phyloP scores from a whole-genome alignment of 2,888 invertebrate species.

The Cephus nigrinus region DNA sequence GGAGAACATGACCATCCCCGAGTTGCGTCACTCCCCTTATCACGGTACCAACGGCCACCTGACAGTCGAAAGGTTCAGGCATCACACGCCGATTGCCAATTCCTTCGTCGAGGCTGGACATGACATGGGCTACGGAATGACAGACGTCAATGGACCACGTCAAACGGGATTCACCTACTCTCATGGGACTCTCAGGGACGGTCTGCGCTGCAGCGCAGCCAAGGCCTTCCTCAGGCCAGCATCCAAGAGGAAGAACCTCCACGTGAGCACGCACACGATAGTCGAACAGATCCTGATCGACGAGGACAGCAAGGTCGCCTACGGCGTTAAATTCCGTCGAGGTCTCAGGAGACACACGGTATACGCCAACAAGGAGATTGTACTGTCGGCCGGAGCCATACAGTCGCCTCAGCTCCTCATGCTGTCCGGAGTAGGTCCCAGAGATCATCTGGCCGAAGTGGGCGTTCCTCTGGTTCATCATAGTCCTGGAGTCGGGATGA shows the following conservation, averaged over 20 bases:
- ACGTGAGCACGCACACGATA: constrained; percentile 76
- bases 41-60: constrained; percentile 81
- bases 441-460: constrained; percentile 71
- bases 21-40: constrained; percentile 71
- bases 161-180: constrained; percentile 84
- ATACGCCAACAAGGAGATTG: constrained; percentile 77
- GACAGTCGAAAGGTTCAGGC: constrained; percentile 78
- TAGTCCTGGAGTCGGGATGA: constrained; percentile 80
- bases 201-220: constrained; percentile 84
- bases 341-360: constrained; percentile 67
- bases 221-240: constrained; percentile 83
- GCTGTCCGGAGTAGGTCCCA: constrained; percentile 85
- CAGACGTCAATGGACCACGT: constrained; percentile 81
- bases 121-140: constrained; percentile 77
- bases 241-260: constrained; percentile 76
- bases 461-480: constrained; percentile 73
- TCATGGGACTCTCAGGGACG: constrained; percentile 82
- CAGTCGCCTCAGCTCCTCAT: constrained; percentile 88
- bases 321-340: constrained; percentile 77
- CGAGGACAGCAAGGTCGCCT: constrained; percentile 70
- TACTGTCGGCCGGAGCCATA: constrained; percentile 86
- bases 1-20: constrained; percentile 80
- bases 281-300: constrained; percentile 78
- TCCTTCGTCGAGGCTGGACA: constrained; percentile 77
- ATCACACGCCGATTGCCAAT: constrained; percentile 76